These are phyloP conservation scores for Natrix natrix DNA, from an alignment of 2,797 vertebrate genomes.

Conservation along the genomic window DNA sequence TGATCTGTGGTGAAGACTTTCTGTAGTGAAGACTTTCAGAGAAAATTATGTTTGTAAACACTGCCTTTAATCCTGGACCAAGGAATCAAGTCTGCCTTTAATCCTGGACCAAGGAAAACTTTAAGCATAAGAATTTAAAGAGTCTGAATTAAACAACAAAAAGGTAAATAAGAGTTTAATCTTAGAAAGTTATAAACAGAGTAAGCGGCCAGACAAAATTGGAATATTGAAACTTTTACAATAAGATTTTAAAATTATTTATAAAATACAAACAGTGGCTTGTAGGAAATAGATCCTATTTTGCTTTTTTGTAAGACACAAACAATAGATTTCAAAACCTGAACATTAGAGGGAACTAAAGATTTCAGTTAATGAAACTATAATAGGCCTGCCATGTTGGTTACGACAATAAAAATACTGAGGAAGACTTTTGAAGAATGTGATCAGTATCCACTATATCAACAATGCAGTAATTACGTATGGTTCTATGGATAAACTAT, in stretches of 20 bases:
- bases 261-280: not conserved
- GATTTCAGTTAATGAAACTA: not conserved
- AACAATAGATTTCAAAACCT: not conserved
- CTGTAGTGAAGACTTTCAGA: not conserved
- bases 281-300: not conserved
- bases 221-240: not conserved
- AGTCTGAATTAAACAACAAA: not conserved
- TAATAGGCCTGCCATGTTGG: not conserved
- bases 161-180: not conserved
- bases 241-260: not conserved
- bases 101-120: not conserved
- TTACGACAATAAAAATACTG: not conserved
- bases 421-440: not conserved
- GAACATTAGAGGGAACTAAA: not conserved
- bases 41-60: not conserved
- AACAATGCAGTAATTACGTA: not conserved
- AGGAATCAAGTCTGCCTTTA: not conserved
- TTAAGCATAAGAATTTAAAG: not conserved
- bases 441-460: not conserved
- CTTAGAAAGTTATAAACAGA: not conserved
- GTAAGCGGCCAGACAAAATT: not conserved
- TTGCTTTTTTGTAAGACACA: not conserved
- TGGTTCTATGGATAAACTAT: not conserved
- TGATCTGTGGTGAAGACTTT: not conserved
- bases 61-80: too few relatives aligned